Conservation (phyloP, 2,113 vertebrate genomes). For the Catharus minimus region DNA sequence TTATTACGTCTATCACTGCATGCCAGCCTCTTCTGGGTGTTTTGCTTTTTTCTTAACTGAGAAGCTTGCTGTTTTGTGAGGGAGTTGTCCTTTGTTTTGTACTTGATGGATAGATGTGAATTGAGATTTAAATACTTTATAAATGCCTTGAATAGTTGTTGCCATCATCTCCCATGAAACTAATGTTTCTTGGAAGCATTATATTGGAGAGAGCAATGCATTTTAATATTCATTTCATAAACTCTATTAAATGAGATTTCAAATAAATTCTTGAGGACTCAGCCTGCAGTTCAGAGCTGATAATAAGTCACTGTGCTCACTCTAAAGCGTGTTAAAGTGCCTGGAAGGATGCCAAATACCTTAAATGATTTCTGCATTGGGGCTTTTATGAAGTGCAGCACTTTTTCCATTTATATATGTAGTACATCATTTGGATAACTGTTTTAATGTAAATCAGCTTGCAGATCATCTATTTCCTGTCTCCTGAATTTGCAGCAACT, state of each 20-base stretch:
- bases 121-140: background rate
- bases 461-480: background rate
- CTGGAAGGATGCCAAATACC: slow-evolving; percentile 25
- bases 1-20: background rate
- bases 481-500: background rate
- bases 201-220: background rate
- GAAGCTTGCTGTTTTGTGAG: background rate
- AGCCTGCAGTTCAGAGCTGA: background rate
- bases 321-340: background rate
- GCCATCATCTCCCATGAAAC: background rate
- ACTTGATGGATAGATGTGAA: background rate
- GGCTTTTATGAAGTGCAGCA: slow-evolving; percentile 19
- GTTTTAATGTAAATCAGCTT: background rate
- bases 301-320: slow-evolving; percentile 17
- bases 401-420: background rate
- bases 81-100: background rate
- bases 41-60: background rate
- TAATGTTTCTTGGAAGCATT: background rate
- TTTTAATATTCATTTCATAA: slow-evolving; percentile 42
- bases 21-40: background rate
- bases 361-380: slow-evolving; percentile 17
- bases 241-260: slow-evolving; percentile 25
- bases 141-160: background rate
- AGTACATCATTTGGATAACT: background rate
- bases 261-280: background rate